Evolutionary conservation across 2,888 invertebrate genomes (phyloP), one percentile per base, ranked within the genome.

Genomic region (Scaptomyza reducta): DNA sequence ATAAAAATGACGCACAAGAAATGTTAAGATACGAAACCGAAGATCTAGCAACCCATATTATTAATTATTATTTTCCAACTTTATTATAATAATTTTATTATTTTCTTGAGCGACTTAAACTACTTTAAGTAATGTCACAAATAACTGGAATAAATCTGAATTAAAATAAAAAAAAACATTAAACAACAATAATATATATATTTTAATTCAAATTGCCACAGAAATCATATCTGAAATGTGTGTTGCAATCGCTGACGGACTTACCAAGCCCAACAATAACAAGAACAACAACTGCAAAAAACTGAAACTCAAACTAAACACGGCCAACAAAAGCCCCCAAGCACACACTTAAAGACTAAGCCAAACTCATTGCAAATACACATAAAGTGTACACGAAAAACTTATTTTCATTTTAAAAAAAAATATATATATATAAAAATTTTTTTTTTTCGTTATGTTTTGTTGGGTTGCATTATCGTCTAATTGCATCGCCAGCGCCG

Each of bases 401-500:
- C 55, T n/a, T 63, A 72, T 55, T 62, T 40, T 57, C 46, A 22
- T 38, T 50, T 40, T 46, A 31, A 49, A 10, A 25, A 25, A 29
- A 31, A 10, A 31, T 31, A 22, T 29, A 29, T 44, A 13, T 47
- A 49, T 10, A 10, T 1, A 31, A 7, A 57, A 1, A 7, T 10
- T 14, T 40, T 16, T 40, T 16, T 16, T 16, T 40, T 16, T 40
- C 44, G 46, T 35, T 50, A 60, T 51, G 56, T 53, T 56, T 49
- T 50, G 44, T 61, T 47, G 66, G 27, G 65, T 41, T 64, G 71
- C 82, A 87, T 85, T 83, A 82, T 82, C 82, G 76, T 70, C 87
- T 82, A 82, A 82, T 87, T 82, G 82, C 82, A 82, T 83, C 87
- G 87, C 68, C 81, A 63, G 58, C 60, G 61, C 47, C 54, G 50